Evolutionary conservation across 1,140 invertebrate species (phyloP).

Genomic region (Musca domestica): DNA sequence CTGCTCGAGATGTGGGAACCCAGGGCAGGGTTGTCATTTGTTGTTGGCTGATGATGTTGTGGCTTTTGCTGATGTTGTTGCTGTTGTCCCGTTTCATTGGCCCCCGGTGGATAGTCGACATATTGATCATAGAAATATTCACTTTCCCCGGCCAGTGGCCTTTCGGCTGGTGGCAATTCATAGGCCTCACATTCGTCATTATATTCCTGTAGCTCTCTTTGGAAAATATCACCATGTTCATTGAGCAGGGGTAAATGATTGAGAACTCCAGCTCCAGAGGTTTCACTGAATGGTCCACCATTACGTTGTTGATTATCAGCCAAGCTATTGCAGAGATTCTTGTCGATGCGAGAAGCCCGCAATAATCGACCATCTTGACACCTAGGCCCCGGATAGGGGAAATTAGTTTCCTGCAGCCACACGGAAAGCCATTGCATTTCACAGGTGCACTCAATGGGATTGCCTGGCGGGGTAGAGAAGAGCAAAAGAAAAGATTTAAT

Average conservation of each 20-base stretch:
- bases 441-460: constrained; percentile 78
- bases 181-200: constrained; percentile 48
- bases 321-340: constrained; percentile 61
- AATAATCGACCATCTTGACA: constrained; percentile 74
- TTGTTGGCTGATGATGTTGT: constrained; percentile 30
- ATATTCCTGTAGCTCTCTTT: constrained; percentile 46
- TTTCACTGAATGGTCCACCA: constrained; percentile 37
- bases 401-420: constrained; percentile 73
- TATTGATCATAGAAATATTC: constrained; percentile 82
- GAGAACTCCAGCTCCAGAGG: constrained; percentile 24
- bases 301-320: constrained; percentile 43
- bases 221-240: constrained; percentile 51
- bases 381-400: constrained; percentile 63
- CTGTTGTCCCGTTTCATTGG: constrained; percentile 54
- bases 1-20: constrained; percentile 23
- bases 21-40: constrained; percentile 6
- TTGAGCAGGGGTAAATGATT: constrained; percentile 49
- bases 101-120: constrained; percentile 66
- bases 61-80: constrained; percentile 39
- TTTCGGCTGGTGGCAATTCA: constrained; percentile 49
- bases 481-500: background rate
- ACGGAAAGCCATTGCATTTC: constrained; percentile 75
- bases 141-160: constrained; percentile 66
- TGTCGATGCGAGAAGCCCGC: constrained; percentile 66
- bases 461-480: constrained; percentile 59